A percentile compares a stretch with the other conserved stretches of the same genome.
Conservation (phyloP, 2,797 vertebrate species). For the Podarcis lilfordi region DNA sequence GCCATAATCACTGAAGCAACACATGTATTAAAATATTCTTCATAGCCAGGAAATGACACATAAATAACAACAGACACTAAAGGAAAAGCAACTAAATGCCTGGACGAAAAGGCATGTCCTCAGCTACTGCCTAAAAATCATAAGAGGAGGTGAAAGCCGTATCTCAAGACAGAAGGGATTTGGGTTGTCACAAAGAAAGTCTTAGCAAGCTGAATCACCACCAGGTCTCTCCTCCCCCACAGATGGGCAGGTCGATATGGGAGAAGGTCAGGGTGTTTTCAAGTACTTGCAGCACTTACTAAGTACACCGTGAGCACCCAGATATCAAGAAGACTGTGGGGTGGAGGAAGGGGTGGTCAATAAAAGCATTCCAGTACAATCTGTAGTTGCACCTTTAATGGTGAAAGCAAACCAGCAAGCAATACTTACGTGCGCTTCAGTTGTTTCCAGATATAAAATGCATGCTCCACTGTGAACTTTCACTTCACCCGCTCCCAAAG, state of each 20-base stretch:
- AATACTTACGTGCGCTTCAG: constrained; percentile 53
- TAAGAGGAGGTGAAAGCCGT: no score
- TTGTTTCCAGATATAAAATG: constrained; percentile 36
- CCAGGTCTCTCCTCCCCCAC: no score
- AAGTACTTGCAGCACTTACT: background rate
- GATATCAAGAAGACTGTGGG: background rate
- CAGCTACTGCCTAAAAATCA: no score
- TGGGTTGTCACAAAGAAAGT: no score
- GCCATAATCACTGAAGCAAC: no score
- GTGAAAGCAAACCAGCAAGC: background rate
- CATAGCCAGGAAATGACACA: no score
- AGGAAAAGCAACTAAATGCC: no score
- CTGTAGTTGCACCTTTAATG: background rate
- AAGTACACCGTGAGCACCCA: background rate
- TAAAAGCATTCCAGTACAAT: background rate
- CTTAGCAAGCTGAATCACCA: no score
- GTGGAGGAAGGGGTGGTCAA: background rate
- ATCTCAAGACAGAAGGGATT: no score
- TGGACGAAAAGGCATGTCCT: no score
- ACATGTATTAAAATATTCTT: no score
- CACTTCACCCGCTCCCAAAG: constrained; percentile 41
- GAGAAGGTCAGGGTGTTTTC: background rate
- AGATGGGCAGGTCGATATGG: rapidly evolving
- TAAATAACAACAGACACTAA: no score
- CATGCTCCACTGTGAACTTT: constrained; percentile 64